Percentiles rank a stretch among this genome's conserved stretches.
Conservation (phyloP, 2,113 vertebrate species). For the Oreochromis niloticus region DNA sequence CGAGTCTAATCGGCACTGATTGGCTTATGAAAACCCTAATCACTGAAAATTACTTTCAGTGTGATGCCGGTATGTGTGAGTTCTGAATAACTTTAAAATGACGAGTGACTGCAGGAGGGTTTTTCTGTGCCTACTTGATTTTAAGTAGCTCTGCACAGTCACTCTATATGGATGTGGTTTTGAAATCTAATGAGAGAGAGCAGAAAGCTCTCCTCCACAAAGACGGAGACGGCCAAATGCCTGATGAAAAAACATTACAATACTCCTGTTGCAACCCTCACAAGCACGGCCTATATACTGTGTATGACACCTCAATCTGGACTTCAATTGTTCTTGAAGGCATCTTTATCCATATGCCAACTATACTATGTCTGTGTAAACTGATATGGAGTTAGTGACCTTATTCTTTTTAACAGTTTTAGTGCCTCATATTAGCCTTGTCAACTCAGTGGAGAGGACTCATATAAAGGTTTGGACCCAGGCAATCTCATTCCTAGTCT, state of each 20-base stretch:
- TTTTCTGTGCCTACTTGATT: conserved; percentile 39
- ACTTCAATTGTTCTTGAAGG: neutral
- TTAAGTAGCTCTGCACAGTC: conserved; percentile 39
- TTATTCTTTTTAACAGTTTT: neutral
- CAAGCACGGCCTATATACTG: neutral
- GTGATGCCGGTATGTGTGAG: conserved; percentile 22
- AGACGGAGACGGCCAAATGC: conserved; percentile 1
- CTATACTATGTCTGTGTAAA: neutral
- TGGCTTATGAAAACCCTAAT: conserved; percentile 55
- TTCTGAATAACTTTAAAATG: conserved; percentile 38
- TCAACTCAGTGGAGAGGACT: neutral
- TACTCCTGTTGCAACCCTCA: neutral
- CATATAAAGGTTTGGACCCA: neutral
- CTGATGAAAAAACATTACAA: neutral
- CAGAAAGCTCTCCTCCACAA: neutral
- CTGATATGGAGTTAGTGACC: neutral
- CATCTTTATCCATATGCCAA: neutral
- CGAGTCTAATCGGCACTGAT: conserved; percentile 51
- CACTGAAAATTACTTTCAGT: conserved; percentile 54
- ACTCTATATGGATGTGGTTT: conserved; percentile 37
- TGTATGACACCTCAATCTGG: neutral
- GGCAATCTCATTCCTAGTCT: neutral
- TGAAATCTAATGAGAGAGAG: conserved; percentile 61
- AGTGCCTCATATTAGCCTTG: neutral
- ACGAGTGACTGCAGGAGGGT: neutral